Evolutionary conservation across 2,797 vertebrate genomes (phyloP).

Genomic region (Urocyon cinereoargenteus): DNA sequence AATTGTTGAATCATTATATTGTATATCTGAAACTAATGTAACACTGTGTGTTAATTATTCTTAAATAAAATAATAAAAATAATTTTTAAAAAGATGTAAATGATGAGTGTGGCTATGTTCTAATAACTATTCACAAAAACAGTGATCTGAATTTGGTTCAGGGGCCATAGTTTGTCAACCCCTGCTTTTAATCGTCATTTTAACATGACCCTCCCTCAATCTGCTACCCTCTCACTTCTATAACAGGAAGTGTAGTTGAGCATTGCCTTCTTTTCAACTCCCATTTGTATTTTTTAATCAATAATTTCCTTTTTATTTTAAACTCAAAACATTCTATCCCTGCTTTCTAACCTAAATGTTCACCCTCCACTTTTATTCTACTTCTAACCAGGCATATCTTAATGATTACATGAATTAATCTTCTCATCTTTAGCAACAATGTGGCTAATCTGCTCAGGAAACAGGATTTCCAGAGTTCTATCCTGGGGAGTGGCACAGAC

Average conservation of each 20-base stretch:
- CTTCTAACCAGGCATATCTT: background rate
- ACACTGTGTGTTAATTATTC: background rate
- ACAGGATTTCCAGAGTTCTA: constrained; percentile 51
- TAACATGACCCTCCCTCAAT: background rate
- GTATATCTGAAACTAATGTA: background rate
- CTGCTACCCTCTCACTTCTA: background rate
- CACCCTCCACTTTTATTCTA: background rate
- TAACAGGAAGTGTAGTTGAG: background rate
- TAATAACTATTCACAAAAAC: constrained; percentile 44
- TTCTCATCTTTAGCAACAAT: constrained; percentile 58
- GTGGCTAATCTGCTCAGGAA: constrained; percentile 34
- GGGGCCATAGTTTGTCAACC: background rate
- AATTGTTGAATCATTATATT: background rate
- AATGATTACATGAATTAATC: constrained; percentile 14
- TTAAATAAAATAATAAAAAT: background rate
- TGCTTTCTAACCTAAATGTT: background rate
- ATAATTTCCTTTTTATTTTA: constrained; percentile 51
- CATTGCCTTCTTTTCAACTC: background rate
- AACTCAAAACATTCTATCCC: background rate
- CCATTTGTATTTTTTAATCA: background rate
- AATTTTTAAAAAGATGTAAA: background rate
- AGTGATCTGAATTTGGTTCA: background rate
- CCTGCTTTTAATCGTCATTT: background rate
- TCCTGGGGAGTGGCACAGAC: background rate
- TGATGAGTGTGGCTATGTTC: background rate